Base-by-base conservation (phyloP, 1,140 invertebrate genomes). In the Trichonephila clavata region DNA sequence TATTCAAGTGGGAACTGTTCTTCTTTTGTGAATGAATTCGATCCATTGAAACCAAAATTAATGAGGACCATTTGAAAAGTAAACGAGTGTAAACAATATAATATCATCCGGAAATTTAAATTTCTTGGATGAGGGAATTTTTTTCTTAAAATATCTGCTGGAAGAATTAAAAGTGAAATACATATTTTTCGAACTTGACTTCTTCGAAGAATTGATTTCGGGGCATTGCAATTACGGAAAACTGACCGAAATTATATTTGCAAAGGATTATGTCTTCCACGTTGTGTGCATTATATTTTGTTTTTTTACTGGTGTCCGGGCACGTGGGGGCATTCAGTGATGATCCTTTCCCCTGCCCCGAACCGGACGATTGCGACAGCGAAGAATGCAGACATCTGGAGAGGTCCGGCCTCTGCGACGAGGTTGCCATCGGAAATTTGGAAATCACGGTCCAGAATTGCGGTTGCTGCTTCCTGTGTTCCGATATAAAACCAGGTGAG, bases 381-480 rank as follows among this genome's bases (percentile, higher is more conserved):
- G 86, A 65, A 21, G 87, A 94, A 60, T 94, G 93, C 27, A 14
- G 18, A 1, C 93, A 94, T 32, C 21, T 94, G 43, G 77, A 94
- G 7, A 59, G 93, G 2, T 94, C 93, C 0, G 71, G 93, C 10
- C 21, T 83, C 0, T 94, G 93, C 43, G 60, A 89, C 13, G 93
- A 68, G 59, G 71, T 90, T 0, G 39, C 18, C 1, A 71, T n/a
- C 1, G 93, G 93, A 16, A 21, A 27, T 24, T 7, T 84, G 6
- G 87, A 94, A 39, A 3, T 94, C 13, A 94, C 86, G 0, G 18
- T 27, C 2, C 60, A 90, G 8, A 94, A 89, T 43, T 94, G 93
- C 8, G 93, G 93, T 5, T 94, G 93, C 80, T 94, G 93, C 16
- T 65, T 90, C 63, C 39, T 89, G 4, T 94, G 93, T n/a, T 65